Evolutionary conservation across 2,888 invertebrate species (phyloP), one percentile per base, ranked within the genome.

Genomic region (Xylocampa areola): DNA sequence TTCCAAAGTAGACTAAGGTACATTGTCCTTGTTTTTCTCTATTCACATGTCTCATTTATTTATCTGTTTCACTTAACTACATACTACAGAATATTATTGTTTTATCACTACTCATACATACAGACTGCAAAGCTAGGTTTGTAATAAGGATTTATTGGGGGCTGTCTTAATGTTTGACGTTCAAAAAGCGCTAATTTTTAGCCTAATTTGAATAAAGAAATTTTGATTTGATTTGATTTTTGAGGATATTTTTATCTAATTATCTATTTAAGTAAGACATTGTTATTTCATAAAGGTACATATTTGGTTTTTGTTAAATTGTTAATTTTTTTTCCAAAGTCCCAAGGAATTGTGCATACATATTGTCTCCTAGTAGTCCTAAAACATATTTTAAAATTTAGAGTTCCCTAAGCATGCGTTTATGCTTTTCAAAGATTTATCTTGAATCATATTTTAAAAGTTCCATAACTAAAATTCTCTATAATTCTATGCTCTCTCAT

Each of bases 201-300:
- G n/a, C n/a, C n/a, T n/a, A n/a, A n/a, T n/a, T n/a, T n/a, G n/a
- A n/a, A n/a, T n/a, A n/a, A n/a, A n/a, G n/a, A n/a, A n/a, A n/a
- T n/a, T n/a, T n/a, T n/a, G n/a, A n/a, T n/a, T n/a, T n/a, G n/a
- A n/a, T n/a, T n/a, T n/a, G n/a, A n/a, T n/a, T n/a, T 21, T 30
- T 57, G 53, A 57, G 58, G 68, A 54, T 21, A 52, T 57, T 25
- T 54, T 74, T 63, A n/a, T n/a, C n/a, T n/a, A n/a, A n/a, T n/a
- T n/a, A n/a, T n/a, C n/a, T n/a, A n/a, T n/a, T n/a, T n/a, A n/a
- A n/a, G n/a, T n/a, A n/a, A n/a, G n/a, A n/a, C n/a, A n/a, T n/a
- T n/a, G 40, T 71, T 49, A 66, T 48, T 49, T 13, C 17, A 21
- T n/a, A n/a, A n/a, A n/a, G 30, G 16, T 55, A 6, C 54, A 43